Conservation (phyloP, 2,888 invertebrate species). For the Endotricha flammealis region DNA sequence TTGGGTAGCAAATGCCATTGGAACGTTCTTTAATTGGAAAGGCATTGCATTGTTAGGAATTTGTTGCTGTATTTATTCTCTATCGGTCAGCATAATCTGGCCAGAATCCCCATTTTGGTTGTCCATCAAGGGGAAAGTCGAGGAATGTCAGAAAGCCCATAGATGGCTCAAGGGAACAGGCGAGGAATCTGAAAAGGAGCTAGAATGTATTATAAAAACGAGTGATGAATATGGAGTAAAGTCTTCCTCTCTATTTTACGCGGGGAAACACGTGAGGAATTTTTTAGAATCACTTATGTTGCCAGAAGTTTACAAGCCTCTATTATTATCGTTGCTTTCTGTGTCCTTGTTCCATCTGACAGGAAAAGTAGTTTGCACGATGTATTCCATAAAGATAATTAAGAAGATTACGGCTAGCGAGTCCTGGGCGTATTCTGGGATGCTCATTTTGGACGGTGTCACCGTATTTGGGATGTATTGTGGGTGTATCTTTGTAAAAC, state of each 20-base stretch:
- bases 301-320: slow-evolving; percentile 35
- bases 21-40: slow-evolving; percentile 43
- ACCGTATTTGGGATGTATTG: slow-evolving; percentile 50
- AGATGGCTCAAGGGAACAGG: slow-evolving; percentile 34
- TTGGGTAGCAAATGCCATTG: slow-evolving; percentile 44
- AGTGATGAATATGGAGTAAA: slow-evolving; percentile 24
- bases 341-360: slow-evolving; percentile 23
- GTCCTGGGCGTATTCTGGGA: slow-evolving; percentile 40
- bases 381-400: slow-evolving; percentile 46
- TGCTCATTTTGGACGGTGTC: slow-evolving; percentile 51
- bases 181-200: slow-evolving; percentile 30
- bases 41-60: slow-evolving; percentile 38
- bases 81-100: slow-evolving; percentile 28
- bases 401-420: slow-evolving; percentile 40
- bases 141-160: slow-evolving; percentile 28
- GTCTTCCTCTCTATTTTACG: too few species aligned
- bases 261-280: slow-evolving; percentile 15
- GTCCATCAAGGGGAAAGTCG: slow-evolving; percentile 30
- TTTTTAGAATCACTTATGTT: slow-evolving; percentile 20
- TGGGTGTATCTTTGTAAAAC: slow-evolving; percentile 41
- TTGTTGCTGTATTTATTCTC: too few species aligned
- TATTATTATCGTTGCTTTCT: slow-evolving; percentile 28
- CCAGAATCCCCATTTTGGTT: slow-evolving; percentile 43
- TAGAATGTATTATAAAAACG: slow-evolving; percentile 26
- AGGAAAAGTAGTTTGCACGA: slow-evolving; percentile 37